Percentiles rank a stretch among this genome's conserved stretches.
Evolutionary conservation across 2,797 vertebrate genomes (phyloP).

Genomic region (Macropodus opercularis): DNA sequence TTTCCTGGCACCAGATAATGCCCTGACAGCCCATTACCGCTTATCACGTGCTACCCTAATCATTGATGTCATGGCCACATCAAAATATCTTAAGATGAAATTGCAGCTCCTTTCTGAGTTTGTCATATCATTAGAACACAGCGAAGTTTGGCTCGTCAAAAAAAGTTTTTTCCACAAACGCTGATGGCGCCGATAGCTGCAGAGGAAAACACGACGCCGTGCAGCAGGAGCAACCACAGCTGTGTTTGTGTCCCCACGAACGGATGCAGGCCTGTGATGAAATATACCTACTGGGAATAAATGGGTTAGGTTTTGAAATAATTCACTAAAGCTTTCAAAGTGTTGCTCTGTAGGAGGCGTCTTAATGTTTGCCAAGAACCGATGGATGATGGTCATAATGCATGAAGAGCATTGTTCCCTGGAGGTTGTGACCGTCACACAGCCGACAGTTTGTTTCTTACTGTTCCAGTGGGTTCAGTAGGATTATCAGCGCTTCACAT

Average conservation of each 20-base stretch:
- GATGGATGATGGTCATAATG: no score
- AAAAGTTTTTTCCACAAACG: slow-evolving; percentile 17
- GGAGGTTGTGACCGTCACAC: no score
- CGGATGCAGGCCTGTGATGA: no score
- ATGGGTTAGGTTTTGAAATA: no score
- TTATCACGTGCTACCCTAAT: slow-evolving; percentile 67
- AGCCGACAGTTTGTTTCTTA: no score
- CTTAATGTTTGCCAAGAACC: no score
- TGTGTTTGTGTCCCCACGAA: no score
- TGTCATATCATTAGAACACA: slow-evolving; percentile 59
- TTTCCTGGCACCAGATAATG: slow-evolving; percentile 60
- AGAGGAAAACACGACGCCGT: background rate
- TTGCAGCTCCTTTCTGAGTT: slow-evolving; percentile 30
- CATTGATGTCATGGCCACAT: slow-evolving; percentile 47
- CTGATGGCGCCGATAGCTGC: background rate
- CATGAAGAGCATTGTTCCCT: no score
- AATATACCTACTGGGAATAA: no score
- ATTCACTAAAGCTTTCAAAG: no score
- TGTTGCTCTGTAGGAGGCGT: no score
- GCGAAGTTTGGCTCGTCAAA: slow-evolving; percentile 34
- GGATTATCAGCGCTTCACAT: background rate
- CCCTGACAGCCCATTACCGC: slow-evolving; percentile 66
- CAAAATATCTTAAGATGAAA: slow-evolving; percentile 53
- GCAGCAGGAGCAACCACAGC: no score
- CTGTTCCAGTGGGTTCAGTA: background rate